Base-by-base conservation (phyloP, 1,140 invertebrate species). In the Melitaea cinxia region DNA sequence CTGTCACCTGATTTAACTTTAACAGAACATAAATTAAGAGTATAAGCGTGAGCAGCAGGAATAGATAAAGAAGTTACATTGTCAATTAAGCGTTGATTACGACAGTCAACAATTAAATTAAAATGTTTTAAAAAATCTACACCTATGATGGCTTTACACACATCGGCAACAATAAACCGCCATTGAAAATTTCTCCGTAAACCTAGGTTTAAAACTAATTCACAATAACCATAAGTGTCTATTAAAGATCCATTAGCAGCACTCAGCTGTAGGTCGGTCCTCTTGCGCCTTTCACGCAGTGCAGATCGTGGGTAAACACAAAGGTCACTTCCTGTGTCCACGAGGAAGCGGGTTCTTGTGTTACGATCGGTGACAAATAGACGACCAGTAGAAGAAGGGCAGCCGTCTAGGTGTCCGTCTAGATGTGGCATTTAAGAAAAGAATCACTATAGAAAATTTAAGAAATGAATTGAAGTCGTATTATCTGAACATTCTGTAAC, bases 1-100 rank as follows among this genome's bases (percentile, higher is more conserved):
- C 61, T 54, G 23, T 70, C 28, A 30, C 68, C 70, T 57, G 61
- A 56, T 10, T 64, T 9, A 4, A 72, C 64, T 47, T 71, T 73
- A 4, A 75, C 64, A n/a, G n/a, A n/a, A n/a, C n/a, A n/a, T n/a
- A n/a, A n/a, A n/a, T n/a, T n/a, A n/a, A n/a, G n/a, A n/a, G n/a
- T n/a, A n/a, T n/a, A n/a, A n/a, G n/a, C n/a, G n/a, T n/a, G n/a
- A n/a, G n/a, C n/a, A n/a, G n/a, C n/a, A n/a, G n/a, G n/a, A 5
- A 21, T 50, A 50, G 7, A 50, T 23, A 50, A 24, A 24, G 23
- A 24, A 10, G 47, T 50, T 12, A 5, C 24, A 50, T 24, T 50
- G 24, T 50, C 47, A 7, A 50, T 7, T 24, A 50, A 21, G 19
- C 47, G 47, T 10, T 50, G 23, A 50, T 50, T 26, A 6, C 59